Conservation (phyloP, 2,113 vertebrate genomes). For the Rhinogobius similis region DNA sequence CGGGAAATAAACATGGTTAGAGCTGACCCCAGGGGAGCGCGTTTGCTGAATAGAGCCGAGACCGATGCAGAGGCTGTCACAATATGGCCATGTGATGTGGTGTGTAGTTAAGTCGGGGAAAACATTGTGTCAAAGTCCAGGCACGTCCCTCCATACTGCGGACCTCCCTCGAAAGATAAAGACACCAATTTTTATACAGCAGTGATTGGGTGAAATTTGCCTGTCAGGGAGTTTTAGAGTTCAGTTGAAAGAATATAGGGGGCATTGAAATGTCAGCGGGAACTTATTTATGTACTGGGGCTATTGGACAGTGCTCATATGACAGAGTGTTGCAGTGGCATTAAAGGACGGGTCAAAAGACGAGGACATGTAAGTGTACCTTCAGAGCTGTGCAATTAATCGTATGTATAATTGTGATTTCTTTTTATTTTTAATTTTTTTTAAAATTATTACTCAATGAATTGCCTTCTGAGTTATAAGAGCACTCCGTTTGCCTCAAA, state of each 20-base stretch:
- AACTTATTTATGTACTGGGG: not conserved
- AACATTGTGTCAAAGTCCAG: conserved; percentile 47
- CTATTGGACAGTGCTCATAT: not conserved
- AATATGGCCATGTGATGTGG: conserved; percentile 36
- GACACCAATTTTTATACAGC: not conserved
- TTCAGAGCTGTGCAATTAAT: too few species aligned
- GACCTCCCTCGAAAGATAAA: conserved; percentile 22
- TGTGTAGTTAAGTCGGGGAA: conserved; percentile 60
- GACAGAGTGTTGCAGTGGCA: not conserved
- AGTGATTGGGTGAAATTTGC: not conserved
- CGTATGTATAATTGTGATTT: too few species aligned
- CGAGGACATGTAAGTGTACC: too few species aligned
- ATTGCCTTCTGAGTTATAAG: too few species aligned
- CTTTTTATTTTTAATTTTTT: too few species aligned
- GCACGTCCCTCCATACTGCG: conserved; percentile 54
- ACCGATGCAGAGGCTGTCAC: conserved; percentile 48
- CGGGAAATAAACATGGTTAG: conserved; percentile 46
- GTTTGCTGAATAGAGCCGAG: conserved; percentile 36
- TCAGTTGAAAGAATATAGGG: not conserved
- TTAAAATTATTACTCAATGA: too few species aligned
- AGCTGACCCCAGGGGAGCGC: conserved; percentile 30
- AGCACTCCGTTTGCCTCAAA: too few species aligned
- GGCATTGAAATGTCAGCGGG: not conserved
- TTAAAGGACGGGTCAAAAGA: not conserved
- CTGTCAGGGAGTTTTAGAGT: not conserved